These are phyloP conservation scores for Temnothorax curvispinosus DNA, from an alignment of 1,140 invertebrate species.

Conservation along the genomic window DNA sequence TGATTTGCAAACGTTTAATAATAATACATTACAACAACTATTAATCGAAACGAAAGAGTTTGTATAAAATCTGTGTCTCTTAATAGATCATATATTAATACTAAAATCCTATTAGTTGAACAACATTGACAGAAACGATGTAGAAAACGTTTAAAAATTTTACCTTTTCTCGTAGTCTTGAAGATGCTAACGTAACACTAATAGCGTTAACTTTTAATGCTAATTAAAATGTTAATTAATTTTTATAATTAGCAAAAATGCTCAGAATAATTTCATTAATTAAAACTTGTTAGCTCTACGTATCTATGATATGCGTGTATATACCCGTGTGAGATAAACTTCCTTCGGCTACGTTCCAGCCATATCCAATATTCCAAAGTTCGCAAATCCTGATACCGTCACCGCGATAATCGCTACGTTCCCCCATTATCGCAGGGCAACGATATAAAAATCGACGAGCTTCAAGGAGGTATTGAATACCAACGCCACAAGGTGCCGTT, in stretches of 20 bases:
- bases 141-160: neutral
- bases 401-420: slow-evolving; percentile 30
- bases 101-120: neutral
- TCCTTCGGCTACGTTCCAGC: neutral
- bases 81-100: neutral
- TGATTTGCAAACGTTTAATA: slow-evolving; percentile 23
- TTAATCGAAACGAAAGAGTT: neutral
- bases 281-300: neutral
- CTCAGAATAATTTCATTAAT: neutral
- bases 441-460: slow-evolving; percentile 41
- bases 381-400: slow-evolving; percentile 34
- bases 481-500: slow-evolving; percentile 44
- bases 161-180: neutral
- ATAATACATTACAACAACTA: neutral
- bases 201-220: neutral
- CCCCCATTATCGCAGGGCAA: slow-evolving; percentile 7
- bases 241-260: neutral
- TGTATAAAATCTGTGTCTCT: neutral
- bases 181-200: neutral
- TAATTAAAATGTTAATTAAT: slow-evolving; percentile 1
- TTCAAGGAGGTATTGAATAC: slow-evolving; percentile 51
- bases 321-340: neutral
- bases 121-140: neutral
- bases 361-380: neutral
- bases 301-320: neutral